Evolutionary conservation across 2,113 vertebrate species (phyloP).

Genomic region (Setophaga kirtlandii): DNA sequence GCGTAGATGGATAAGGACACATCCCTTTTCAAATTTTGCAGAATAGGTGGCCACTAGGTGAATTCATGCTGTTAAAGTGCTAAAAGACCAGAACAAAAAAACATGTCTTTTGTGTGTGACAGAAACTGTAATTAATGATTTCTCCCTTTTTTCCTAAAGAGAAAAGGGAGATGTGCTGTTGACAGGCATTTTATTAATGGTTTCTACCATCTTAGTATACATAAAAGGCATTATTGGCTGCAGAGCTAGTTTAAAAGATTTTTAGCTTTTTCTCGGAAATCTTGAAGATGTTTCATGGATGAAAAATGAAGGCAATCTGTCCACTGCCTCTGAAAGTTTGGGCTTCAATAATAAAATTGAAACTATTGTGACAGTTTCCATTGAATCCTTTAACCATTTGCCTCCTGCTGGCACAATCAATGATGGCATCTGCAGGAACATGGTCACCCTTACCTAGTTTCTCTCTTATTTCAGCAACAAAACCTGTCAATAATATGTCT

Average conservation of each 20-base stretch:
- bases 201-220: constrained; percentile 86
- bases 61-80: constrained; percentile 81
- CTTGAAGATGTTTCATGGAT: constrained; percentile 82
- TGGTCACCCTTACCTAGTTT: constrained; percentile 58
- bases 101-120: constrained; percentile 84
- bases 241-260: constrained; percentile 81
- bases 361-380: constrained; percentile 85
- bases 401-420: constrained; percentile 75
- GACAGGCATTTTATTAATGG: constrained; percentile 98
- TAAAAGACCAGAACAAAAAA: constrained; percentile 82
- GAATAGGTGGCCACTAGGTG: constrained; percentile 89
- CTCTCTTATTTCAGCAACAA: constrained; percentile 68
- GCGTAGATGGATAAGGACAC: constrained; percentile 74
- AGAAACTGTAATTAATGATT: constrained; percentile 97
- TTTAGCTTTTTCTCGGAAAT: constrained; percentile 81
- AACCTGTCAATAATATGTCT: constrained; percentile 72
- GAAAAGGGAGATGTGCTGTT: constrained; percentile 82
- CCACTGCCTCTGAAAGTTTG: constrained; percentile 77
- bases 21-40: constrained; percentile 84
- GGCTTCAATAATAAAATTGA: constrained; percentile 84
- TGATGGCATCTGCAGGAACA: constrained; percentile 71
- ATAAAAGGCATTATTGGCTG: constrained; percentile 90
- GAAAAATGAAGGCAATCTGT: constrained; percentile 92
- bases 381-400: constrained; percentile 84
- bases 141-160: constrained; percentile 82